Evolutionary conservation across 2,797 vertebrate genomes (phyloP), one percentile per base, ranked within the genome.

Genomic region (Poeciliopsis turneri): DNA sequence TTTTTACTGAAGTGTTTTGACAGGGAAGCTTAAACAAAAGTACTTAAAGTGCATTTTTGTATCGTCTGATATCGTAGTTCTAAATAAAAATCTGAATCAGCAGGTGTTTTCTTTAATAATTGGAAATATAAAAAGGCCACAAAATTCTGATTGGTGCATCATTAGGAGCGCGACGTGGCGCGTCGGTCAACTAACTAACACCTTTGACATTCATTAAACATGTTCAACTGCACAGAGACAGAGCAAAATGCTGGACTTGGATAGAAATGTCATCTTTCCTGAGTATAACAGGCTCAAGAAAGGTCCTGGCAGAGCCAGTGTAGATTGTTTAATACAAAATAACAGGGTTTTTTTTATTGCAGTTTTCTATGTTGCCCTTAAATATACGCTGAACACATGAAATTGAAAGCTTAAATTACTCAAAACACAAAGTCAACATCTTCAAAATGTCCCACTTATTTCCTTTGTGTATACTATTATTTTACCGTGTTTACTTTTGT

Each of bases 401-500:
- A 68, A 41, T 15, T 10, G 9, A 66, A 39, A 39, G 36, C 36
- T 68, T 4, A 41, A 23, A 28, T 18, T 12, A 57, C 36, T 25
- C 9, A 12, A 43, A 68, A 69, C 23, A 15, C 66, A 43, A 68
- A 41, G 61, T 36, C 16, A 74, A 47, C 69, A 25, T 78, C 15
- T 75, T 71, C 18, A 36, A 64, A 64, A 36, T 36, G 61, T 11
- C 39, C 66, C 13, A 43, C 23, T 39, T 73, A 76, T 75, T 83
- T 72, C 68, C 7, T 39, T 49, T 49, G 59, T 55, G 49, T 30
- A 18, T 66, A 13, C 28, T 61, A 70, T 12, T 45, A 77, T 33
- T 78, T 79, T 85, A 87, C 25, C 30, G 82, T 74, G 2, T 79
- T 86, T 84, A 28, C 68, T 70, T 84, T 83, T 78, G n/a, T 25